phyloP scores from a whole-genome alignment of 1,140 invertebrate species.

The Limonius californicus region DNA sequence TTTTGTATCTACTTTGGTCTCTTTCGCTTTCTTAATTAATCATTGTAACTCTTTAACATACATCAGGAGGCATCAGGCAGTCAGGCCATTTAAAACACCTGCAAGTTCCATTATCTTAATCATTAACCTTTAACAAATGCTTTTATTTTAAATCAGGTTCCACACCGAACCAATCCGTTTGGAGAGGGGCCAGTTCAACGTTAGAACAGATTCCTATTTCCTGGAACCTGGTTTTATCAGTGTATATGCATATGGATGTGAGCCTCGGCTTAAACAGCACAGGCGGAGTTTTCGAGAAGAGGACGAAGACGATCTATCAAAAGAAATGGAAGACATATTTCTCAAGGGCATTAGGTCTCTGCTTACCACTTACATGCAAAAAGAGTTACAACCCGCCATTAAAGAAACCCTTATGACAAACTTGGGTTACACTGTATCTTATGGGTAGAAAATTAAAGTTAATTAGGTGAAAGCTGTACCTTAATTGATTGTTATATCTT shows the following conservation, averaged over 20 bases:
- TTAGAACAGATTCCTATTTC: conserved; percentile 76
- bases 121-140: not conserved
- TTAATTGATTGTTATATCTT: not conserved
- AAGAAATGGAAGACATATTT: conserved; percentile 80
- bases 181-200: conserved; percentile 62
- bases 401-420: conserved; percentile 80
- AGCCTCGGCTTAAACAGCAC: conserved; percentile 48
- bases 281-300: conserved; percentile 47
- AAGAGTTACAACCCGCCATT: conserved; percentile 74
- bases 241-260: conserved; percentile 77
- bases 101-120: no score
- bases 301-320: conserved; percentile 60
- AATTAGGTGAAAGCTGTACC: not conserved
- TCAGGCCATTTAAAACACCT: no score
- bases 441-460: conserved; percentile 51
- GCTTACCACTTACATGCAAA: conserved; percentile 78
- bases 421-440: conserved; percentile 80
- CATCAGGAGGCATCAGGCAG: no score
- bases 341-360: conserved; percentile 71
- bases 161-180: conserved; percentile 53
- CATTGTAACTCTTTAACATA: no score
- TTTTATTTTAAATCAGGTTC: conserved; percentile 39
- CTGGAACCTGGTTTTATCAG: conserved; percentile 77
- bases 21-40: no score
- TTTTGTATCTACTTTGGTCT: no score